A percentile compares a stretch with the other conserved stretches of the same genome.
Conservation (phyloP, 2,888 invertebrate species). For the Cephus sareptanus region DNA sequence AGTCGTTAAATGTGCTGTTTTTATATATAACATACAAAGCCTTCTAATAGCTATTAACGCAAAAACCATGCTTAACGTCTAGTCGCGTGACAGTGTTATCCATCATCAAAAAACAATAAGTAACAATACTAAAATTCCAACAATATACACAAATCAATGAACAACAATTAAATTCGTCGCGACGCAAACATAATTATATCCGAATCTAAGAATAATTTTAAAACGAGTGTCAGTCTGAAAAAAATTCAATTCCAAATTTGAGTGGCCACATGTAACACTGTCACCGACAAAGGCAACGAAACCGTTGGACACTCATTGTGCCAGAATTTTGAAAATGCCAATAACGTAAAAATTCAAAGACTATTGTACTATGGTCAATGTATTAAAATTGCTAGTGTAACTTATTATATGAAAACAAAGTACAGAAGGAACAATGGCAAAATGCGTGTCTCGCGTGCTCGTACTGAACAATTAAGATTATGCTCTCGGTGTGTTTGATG, state of each 20-base stretch:
- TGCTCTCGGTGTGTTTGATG: constrained; percentile 15
- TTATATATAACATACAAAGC: neutral
- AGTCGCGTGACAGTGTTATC: neutral
- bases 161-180: neutral
- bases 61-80: neutral
- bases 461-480: neutral
- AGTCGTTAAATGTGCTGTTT: constrained; percentile 6
- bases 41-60: neutral
- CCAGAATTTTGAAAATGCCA: neutral
- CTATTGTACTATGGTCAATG: too few species aligned
- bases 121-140: neutral
- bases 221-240: neutral
- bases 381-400: too few species aligned
- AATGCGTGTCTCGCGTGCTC: neutral
- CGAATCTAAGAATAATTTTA: neutral
- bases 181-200: too few species aligned
- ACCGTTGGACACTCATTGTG: neutral
- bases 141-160: neutral
- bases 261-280: neutral
- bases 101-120: neutral
- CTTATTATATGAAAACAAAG: too few species aligned
- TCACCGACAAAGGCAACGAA: neutral
- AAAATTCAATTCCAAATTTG: neutral
- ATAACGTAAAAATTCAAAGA: neutral
- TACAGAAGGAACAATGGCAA: neutral